Conservation (phyloP, 2,113 vertebrate species). For the Dipodomys merriami region DNA sequence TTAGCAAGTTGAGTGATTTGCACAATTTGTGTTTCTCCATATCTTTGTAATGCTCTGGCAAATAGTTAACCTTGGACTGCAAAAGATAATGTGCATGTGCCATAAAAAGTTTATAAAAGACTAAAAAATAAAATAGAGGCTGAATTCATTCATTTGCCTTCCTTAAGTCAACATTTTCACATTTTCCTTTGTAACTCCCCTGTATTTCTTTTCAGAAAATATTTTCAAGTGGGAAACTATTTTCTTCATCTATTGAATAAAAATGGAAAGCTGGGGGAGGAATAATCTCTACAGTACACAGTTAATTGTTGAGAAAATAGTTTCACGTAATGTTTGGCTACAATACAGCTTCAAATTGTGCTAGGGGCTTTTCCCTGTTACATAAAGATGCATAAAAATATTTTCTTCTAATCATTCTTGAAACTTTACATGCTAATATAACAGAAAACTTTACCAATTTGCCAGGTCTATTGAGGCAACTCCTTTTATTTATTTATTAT, state of each 20-base stretch:
- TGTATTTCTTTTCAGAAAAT: background rate
- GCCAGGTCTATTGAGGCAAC: slow-evolving; percentile 19
- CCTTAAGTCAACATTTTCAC: background rate
- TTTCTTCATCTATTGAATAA: background rate
- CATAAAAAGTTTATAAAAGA: background rate
- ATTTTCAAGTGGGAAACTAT: slow-evolving; percentile 3
- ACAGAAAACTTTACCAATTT: slow-evolving; percentile 2
- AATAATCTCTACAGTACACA: background rate
- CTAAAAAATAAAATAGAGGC: slow-evolving; percentile 1
- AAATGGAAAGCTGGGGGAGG: background rate
- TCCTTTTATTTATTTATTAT: too few relatives aligned
- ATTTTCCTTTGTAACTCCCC: background rate
- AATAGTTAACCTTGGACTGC: background rate
- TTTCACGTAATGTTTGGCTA: background rate
- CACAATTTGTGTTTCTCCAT: slow-evolving; percentile 6
- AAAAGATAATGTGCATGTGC: fast-evolving
- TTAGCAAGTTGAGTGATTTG: slow-evolving; percentile 24
- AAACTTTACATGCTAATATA: slow-evolving; percentile 27
- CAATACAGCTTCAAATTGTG: slow-evolving; percentile 4
- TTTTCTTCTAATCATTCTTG: background rate
- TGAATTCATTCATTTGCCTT: background rate
- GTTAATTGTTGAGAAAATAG: background rate
- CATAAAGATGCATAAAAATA: background rate
- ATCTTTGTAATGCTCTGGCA: slow-evolving; percentile 27
- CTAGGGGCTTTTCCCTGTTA: background rate